A percentile compares a stretch with the other conserved stretches of the same genome.
These are phyloP conservation scores for Mimas tiliae DNA, from an alignment of 2,888 invertebrate species.

Conservation along the genomic window DNA sequence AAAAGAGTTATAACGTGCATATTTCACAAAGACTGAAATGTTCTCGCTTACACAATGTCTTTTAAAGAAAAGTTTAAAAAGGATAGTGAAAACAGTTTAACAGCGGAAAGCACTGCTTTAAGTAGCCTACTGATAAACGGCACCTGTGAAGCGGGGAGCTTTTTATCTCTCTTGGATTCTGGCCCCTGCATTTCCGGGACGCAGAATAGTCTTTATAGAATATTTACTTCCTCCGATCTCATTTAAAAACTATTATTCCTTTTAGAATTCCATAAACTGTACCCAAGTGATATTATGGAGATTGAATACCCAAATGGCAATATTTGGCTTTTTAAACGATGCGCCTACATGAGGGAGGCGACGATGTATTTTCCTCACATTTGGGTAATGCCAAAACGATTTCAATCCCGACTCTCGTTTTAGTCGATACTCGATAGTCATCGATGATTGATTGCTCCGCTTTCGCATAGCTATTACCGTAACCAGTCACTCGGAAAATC, in stretches of 20 bases:
- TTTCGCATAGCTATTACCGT: conserved; percentile 55
- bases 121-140: conserved; percentile 56
- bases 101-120: conserved; percentile 46
- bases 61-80: conserved; percentile 36
- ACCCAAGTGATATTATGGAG: neutral
- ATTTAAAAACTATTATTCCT: conserved; percentile 47
- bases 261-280: conserved; percentile 30
- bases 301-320: neutral
- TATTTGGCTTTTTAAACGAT: conserved; percentile 3
- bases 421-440: conserved; percentile 50
- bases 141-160: conserved; percentile 53
- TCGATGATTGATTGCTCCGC: conserved; percentile 61
- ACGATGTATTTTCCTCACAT: conserved; percentile 50
- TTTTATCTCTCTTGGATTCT: conserved; percentile 48
- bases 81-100: conserved; percentile 47
- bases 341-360: neutral
- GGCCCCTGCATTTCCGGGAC: conserved; percentile 44
- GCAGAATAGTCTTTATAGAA: neutral
- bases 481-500: conserved; percentile 59
- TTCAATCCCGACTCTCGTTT: conserved; percentile 43
- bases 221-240: conserved; percentile 30
- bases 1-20: neutral
- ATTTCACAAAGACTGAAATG: neutral
- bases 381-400: conserved; percentile 55
- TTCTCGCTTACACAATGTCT: conserved; percentile 30